phyloP scores from a whole-genome alignment of 2,113 vertebrate species.

The Uria lomvia region DNA sequence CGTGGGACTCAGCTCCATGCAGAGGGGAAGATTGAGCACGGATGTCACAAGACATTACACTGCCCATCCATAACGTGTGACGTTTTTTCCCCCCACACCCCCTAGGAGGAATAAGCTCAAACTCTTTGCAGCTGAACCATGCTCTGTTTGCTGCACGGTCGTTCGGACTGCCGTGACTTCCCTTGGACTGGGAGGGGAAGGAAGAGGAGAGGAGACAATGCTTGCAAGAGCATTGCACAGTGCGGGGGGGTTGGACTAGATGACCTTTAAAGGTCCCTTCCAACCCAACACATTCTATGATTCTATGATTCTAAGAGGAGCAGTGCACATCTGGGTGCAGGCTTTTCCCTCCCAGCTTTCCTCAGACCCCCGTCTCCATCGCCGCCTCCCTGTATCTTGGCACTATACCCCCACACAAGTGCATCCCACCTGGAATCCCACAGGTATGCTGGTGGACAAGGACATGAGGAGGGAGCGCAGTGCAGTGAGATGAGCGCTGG shows the following conservation, averaged over 20 bases:
- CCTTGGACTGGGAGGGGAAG: not conserved
- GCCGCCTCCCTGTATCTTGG: rapidly evolving
- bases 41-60: not conserved
- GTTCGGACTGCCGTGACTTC: not conserved
- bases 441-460: not conserved
- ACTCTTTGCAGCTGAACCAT: not conserved
- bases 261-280: no score
- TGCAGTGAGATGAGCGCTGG: not conserved
- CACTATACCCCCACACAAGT: not conserved
- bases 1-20: not conserved
- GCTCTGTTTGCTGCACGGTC: rapidly evolving
- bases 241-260: no score
- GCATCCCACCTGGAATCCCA: not conserved
- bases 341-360: not conserved
- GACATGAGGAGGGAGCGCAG: not conserved
- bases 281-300: no score
- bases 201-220: not conserved
- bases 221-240: not conserved
- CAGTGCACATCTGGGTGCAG: not conserved
- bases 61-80: rapidly evolving
- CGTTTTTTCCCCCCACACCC: not conserved
- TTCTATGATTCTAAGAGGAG: not conserved
- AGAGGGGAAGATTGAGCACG: not conserved
- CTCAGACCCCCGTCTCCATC: not conserved
- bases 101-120: not conserved